These are phyloP conservation scores for Pachliopta kotzebuea DNA, from an alignment of 2,888 invertebrate genomes.

Conservation along the genomic window DNA sequence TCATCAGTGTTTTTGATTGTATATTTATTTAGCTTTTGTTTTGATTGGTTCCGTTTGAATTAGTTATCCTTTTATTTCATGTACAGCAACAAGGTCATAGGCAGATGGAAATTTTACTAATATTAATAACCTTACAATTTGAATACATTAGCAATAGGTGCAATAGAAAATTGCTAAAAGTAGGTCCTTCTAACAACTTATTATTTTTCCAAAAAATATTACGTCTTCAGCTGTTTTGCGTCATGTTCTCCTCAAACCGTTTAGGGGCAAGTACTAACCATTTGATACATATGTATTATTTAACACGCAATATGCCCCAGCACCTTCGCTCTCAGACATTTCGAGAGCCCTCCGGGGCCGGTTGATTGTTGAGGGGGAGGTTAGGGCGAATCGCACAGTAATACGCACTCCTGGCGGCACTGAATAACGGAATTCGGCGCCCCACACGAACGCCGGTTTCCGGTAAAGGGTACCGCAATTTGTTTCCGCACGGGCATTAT, in stretches of 20 bases:
- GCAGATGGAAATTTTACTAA: too few species aligned
- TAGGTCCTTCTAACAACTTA: background rate
- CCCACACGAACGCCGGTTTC: slow-evolving; percentile 26
- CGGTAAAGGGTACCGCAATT: slow-evolving; percentile 30
- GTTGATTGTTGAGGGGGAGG: slow-evolving; percentile 28
- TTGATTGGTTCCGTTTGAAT: too few species aligned
- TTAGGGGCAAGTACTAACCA: slow-evolving; percentile 30
- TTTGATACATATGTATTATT: slow-evolving; percentile 40
- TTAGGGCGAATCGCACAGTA: slow-evolving; percentile 31
- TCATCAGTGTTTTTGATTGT: too few species aligned
- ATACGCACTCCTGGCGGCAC: slow-evolving; percentile 25
- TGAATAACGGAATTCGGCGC: slow-evolving; percentile 24
- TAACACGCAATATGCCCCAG: slow-evolving; percentile 34
- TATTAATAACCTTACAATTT: too few species aligned
- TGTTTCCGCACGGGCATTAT: slow-evolving; percentile 25
- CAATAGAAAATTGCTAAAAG: too few species aligned
- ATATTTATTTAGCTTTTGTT: too few species aligned
- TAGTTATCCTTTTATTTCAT: too few species aligned
- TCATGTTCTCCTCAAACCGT: slow-evolving; percentile 20
- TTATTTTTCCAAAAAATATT: background rate
- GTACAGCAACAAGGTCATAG: too few species aligned
- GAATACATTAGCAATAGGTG: too few species aligned
- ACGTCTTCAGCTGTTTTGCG: too few species aligned
- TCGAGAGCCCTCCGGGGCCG: slow-evolving; percentile 34
- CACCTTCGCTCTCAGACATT: slow-evolving; percentile 34